Evolutionary conservation across 2,797 vertebrate genomes (phyloP), one percentile per base, ranked within the genome.

Genomic region (Astyanax mexicanus): DNA sequence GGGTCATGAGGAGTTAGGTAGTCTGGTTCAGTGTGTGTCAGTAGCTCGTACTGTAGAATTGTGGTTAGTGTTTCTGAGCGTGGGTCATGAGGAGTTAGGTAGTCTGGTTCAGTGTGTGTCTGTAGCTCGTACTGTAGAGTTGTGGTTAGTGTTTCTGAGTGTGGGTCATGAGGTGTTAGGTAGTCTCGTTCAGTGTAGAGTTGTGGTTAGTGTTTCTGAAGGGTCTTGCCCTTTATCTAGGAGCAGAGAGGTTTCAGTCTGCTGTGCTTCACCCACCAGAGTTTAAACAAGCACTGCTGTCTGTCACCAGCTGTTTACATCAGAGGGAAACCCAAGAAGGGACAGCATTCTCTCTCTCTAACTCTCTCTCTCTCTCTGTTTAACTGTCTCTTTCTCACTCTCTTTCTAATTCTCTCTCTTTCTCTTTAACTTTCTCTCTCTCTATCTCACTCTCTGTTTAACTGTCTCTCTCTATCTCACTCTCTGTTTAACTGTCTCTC

Each of bases 251-350:
- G 38, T 42, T 81, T 73, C 74, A 47, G 75, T 65, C 81, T 81
- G 76, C 19, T 40, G 38, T 81, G 82, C 78, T 80, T 87, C 88
- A 83, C 84, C 11, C 74, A 82, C 83, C 79, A 66, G 81, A 89
- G 83, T 91, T 89, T 91, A 89, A 79, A 91, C 84, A 85, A 89
- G 84, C 69, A 72, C 86, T 83, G 88, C 87, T 69, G 89, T 86
- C 86, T 91, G 86, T 88, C 86, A 86, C 84, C 77, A 62, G 81
- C 83, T 90, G 87, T 90, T 91, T 92, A 88, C 83, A 88, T 73
- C 80, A 71, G 83, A 90, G 89, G 90, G 89, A 88, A 84, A 74
- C 87, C 88, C 88, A 64, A 42, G 77, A 78, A 57, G 66, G 74
- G 77, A 73, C 66, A 73, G 62, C 61, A 69, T 32, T 42, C 54